These are phyloP conservation scores for Pterostichus madidus DNA, from an alignment of 2,888 invertebrate species.

Conservation along the genomic window DNA sequence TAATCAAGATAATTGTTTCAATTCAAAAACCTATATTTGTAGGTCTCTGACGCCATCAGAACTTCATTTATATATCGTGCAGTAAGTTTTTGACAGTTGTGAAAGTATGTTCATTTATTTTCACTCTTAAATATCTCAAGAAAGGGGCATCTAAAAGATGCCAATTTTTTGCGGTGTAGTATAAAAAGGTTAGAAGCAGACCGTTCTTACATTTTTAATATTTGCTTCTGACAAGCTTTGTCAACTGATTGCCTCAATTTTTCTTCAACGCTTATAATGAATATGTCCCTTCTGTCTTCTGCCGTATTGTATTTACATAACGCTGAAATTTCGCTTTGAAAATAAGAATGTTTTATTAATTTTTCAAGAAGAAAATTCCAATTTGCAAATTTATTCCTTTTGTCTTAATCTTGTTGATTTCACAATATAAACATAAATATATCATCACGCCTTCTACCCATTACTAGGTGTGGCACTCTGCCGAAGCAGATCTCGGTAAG, in stretches of 20 bases:
- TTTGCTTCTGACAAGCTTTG: constrained; percentile 41
- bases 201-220: constrained; percentile 28
- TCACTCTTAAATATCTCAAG: constrained; percentile 14
- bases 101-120: constrained; percentile 34
- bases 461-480: too few relatives aligned
- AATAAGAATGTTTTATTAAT: too few relatives aligned
- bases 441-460: too few relatives aligned
- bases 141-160: constrained; percentile 25
- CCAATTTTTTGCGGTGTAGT: constrained; percentile 16
- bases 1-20: too few relatives aligned
- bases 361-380: too few relatives aligned
- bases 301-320: constrained; percentile 1
- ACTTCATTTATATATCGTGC: constrained; percentile 16
- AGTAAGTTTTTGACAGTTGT: constrained; percentile 44
- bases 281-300: constrained; percentile 17
- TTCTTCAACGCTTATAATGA: constrained; percentile 9
- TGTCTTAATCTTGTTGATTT: too few relatives aligned
- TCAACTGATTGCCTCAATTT: constrained; percentile 44
- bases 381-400: too few relatives aligned
- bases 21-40: too few relatives aligned
- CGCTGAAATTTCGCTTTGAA: too few relatives aligned
- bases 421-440: too few relatives aligned
- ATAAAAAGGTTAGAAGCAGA: background rate
- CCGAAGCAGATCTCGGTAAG: too few relatives aligned
- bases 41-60: constrained; percentile 7